Evolutionary conservation across 2,888 invertebrate genomes (phyloP).

Genomic region (Sclerodermus sp.): DNA sequence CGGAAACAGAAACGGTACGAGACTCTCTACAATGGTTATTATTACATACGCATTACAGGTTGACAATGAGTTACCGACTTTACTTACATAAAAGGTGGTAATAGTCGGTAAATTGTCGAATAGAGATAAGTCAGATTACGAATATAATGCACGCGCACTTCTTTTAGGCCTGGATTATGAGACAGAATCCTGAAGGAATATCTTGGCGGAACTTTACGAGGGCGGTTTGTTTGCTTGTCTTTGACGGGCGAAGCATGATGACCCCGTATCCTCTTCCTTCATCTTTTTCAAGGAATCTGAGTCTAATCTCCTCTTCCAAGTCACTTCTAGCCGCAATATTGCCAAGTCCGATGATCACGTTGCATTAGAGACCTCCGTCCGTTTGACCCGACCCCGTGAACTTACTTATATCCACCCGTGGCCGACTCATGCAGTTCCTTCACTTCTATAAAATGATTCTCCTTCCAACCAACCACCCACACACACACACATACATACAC

Average conservation of each 20-base stretch:
- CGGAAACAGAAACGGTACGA: neutral
- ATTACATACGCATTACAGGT: too few relatives aligned
- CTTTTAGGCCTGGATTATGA: neutral
- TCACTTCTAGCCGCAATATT: neutral
- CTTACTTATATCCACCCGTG: constrained; percentile 37
- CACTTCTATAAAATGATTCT: constrained; percentile 41
- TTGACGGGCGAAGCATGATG: too few relatives aligned
- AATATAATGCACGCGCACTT: constrained; percentile 20
- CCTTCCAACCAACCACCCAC: constrained; percentile 17
- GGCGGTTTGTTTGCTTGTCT: too few relatives aligned
- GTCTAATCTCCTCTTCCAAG: too few relatives aligned
- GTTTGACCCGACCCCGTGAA: constrained; percentile 52
- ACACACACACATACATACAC: too few relatives aligned
- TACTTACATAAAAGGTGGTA: constrained; percentile 18
- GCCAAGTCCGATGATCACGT: constrained; percentile 15
- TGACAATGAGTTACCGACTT: neutral
- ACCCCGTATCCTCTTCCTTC: too few relatives aligned
- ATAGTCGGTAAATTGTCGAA: constrained; percentile 28
- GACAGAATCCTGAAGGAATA: too few relatives aligned
- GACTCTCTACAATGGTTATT: too few relatives aligned
- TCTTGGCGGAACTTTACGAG: too few relatives aligned
- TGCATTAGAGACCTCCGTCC: constrained; percentile 32
- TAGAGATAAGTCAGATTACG: constrained; percentile 19
- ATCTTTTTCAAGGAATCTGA: too few relatives aligned
- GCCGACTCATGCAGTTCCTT: constrained; percentile 30